A percentile compares a stretch with the other conserved stretches of the same genome.
Evolutionary conservation across 2,888 invertebrate species (phyloP).

Genomic region (Diadegma fenestrale): DNA sequence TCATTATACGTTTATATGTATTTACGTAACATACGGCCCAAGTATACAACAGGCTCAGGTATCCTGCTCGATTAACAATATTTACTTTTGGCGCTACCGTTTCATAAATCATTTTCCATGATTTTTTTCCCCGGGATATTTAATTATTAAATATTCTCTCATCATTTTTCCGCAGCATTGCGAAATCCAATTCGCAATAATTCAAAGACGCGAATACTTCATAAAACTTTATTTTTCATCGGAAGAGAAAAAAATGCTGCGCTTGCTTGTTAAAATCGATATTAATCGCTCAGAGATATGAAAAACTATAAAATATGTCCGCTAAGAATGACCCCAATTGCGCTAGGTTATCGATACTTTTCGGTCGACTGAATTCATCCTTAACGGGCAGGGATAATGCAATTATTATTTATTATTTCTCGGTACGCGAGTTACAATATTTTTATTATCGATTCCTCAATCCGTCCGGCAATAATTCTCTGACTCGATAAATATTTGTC

Average conservation of each 20-base stretch:
- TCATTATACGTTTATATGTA: slow-evolving; percentile 39
- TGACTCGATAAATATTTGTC: slow-evolving; percentile 40
- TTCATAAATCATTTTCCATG: slow-evolving; percentile 5
- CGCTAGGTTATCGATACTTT: slow-evolving; percentile 19
- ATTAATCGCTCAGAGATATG: not conserved
- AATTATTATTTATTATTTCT: slow-evolving; percentile 52
- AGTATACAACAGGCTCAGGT: slow-evolving; percentile 20
- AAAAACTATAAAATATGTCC: slow-evolving; percentile 2
- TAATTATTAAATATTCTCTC: not conserved
- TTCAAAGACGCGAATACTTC: not conserved
- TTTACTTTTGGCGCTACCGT: slow-evolving; percentile 49
- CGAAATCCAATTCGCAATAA: not conserved
- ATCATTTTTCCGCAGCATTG: not conserved
- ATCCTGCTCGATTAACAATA: slow-evolving; percentile 19
- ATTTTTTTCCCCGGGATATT: not conserved
- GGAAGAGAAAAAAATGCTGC: not conserved
- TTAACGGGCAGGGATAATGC: slow-evolving; percentile 6
- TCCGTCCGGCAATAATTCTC: slow-evolving; percentile 26
- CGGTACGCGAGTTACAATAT: slow-evolving; percentile 15
- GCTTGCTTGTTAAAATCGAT: not conserved
- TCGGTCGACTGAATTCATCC: slow-evolving; percentile 35
- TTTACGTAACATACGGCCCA: slow-evolving; percentile 12
- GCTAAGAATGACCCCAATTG: slow-evolving; percentile 23
- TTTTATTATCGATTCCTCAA: slow-evolving; percentile 37
- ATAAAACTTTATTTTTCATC: not conserved